These are phyloP conservation scores for Sphinx pinastri DNA, from an alignment of 2,888 invertebrate genomes.

Conservation along the genomic window DNA sequence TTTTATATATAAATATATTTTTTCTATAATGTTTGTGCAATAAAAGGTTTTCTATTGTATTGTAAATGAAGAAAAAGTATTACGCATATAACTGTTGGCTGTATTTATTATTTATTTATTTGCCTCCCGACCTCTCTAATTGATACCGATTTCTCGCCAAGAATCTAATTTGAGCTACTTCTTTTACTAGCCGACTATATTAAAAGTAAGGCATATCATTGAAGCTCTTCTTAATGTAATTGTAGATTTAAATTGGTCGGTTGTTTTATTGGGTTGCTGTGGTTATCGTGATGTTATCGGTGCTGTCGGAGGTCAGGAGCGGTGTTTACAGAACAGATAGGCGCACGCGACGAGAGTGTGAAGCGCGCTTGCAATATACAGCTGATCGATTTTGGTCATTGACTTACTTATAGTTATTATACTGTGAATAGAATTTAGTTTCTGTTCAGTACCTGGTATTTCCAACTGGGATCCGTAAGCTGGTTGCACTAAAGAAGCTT, in stretches of 20 bases:
- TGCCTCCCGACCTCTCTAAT: conserved; percentile 18
- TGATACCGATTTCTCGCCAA: conserved; percentile 9
- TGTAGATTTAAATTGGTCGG: conserved; percentile 42
- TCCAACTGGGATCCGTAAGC: background rate
- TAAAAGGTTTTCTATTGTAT: too few relatives aligned
- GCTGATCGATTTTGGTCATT: conserved; percentile 48
- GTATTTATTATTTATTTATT: conserved; percentile 20
- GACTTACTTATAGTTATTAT: conserved; percentile 32
- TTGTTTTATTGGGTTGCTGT: conserved; percentile 45
- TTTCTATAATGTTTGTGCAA: too few relatives aligned
- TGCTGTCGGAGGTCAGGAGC: conserved; percentile 70
- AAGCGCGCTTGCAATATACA: conserved; percentile 39
- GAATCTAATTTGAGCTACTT: conserved; percentile 14
- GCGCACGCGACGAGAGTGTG: conserved; percentile 74
- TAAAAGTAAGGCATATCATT: conserved; percentile 8
- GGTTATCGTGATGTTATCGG: conserved; percentile 54
- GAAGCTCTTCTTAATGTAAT: background rate
- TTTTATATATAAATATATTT: too few relatives aligned
- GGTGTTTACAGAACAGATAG: conserved; percentile 63
- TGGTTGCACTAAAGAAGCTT: background rate
- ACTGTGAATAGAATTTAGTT: background rate
- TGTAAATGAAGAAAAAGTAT: too few relatives aligned
- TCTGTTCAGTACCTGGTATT: background rate
- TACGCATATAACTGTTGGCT: background rate
- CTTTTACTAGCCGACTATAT: background rate